Evolutionary conservation across 53 echinoderm and acorn worm genomes (phyloP).

Genomic region (Actinopyga echinites): DNA sequence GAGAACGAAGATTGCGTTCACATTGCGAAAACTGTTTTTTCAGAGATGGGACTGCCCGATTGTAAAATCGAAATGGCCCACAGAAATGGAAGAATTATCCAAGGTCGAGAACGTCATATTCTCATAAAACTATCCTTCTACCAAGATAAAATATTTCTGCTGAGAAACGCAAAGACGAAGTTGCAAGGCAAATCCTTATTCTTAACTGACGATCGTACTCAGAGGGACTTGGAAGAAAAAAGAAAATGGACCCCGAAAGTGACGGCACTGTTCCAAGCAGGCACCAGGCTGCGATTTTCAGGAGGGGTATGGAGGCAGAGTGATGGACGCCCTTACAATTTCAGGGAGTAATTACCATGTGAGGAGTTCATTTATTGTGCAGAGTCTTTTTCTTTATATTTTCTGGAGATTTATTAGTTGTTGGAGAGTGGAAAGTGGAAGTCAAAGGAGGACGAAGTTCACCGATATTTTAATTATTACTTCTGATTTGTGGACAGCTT

Average conservation of each 20-base stretch:
- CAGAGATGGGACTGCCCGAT: not conserved
- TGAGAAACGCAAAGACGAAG: not conserved
- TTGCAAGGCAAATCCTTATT: not conserved
- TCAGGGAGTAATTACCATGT: too few species aligned
- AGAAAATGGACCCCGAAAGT: not conserved
- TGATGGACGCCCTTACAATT: not conserved
- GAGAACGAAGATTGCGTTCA: not conserved
- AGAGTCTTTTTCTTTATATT: too few species aligned
- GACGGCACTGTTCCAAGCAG: not conserved
- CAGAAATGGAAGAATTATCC: not conserved
- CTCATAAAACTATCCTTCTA: not conserved
- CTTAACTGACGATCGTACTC: not conserved
- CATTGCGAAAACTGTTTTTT: not conserved
- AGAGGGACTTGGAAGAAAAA: not conserved
- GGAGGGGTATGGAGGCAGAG: conserved; percentile 3
- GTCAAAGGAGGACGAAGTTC: too few species aligned
- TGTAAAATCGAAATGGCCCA: not conserved
- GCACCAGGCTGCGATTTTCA: not conserved
- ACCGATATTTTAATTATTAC: too few species aligned
- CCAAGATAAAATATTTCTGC: not conserved
- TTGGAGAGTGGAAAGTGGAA: too few species aligned
- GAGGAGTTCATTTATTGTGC: too few species aligned
- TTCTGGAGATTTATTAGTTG: too few species aligned
- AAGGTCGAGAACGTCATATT: not conserved
- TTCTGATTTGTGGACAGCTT: too few species aligned